Evolutionary conservation across 2,888 invertebrate species (phyloP).

Genomic region (Cephus runcator): DNA sequence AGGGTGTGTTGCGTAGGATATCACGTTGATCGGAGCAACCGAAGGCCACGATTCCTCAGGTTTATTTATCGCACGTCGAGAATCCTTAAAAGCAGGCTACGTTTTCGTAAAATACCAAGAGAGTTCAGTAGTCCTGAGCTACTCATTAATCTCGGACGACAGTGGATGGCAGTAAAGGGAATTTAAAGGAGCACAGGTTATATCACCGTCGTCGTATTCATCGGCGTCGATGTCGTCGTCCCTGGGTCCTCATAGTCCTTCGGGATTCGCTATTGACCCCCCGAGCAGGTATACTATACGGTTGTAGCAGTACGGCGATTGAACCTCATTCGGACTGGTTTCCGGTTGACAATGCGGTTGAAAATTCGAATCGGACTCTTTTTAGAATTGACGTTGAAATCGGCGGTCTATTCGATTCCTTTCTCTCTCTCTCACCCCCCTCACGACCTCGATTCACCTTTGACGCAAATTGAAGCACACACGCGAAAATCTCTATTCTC

Average conservation of each 20-base stretch:
- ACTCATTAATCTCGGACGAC: constrained; percentile 37
- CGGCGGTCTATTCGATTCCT: neutral
- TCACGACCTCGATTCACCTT: neutral
- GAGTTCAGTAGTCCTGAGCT: constrained; percentile 24
- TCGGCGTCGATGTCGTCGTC: neutral
- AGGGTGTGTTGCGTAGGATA: neutral
- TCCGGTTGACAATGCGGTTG: constrained; percentile 31
- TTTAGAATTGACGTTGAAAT: neutral
- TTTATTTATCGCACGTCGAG: neutral
- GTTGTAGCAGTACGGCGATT: constrained; percentile 14
- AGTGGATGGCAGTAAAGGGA: constrained; percentile 13
- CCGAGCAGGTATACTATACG: constrained; percentile 8
- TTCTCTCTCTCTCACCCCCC: neutral
- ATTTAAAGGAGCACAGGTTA: constrained; percentile 21
- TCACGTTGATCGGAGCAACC: neutral
- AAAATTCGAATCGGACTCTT: constrained; percentile 11
- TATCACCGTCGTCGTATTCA: constrained; percentile 15
- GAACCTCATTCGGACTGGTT: constrained; percentile 34
- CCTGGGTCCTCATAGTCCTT: constrained; percentile 20
- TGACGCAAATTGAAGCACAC: constrained; percentile 1
- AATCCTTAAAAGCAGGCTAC: neutral
- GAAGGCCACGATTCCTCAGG: neutral
- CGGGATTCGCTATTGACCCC: constrained; percentile 33
- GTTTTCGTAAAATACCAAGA: neutral
- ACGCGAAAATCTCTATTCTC: neutral